These are phyloP conservation scores for Sinocyclocheilus rhinocerous DNA, from an alignment of 2,113 vertebrate species.

Conservation along the genomic window DNA sequence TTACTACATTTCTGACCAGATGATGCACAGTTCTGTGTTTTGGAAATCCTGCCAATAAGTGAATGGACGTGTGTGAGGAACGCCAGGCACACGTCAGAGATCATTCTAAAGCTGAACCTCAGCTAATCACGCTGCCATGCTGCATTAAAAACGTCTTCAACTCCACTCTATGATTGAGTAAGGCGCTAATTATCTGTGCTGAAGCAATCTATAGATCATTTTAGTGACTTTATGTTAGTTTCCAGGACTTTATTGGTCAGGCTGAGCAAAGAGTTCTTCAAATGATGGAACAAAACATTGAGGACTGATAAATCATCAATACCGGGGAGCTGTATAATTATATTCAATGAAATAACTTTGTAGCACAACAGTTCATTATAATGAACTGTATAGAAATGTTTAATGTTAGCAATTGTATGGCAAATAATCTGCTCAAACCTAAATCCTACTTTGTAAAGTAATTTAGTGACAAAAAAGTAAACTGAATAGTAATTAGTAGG, in stretches of 20 bases:
- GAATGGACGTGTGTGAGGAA: constrained; percentile 29
- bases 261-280: not conserved
- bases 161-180: not conserved
- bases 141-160: constrained; percentile 28
- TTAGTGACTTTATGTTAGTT: constrained; percentile 18
- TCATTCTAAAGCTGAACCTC: constrained; percentile 26
- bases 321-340: not conserved
- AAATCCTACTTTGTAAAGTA: no score
- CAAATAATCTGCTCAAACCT: no score
- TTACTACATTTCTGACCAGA: not conserved
- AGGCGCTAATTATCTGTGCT: constrained; percentile 22
- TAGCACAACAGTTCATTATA: no score
- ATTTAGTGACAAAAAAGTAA: no score
- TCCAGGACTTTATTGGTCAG: not conserved
- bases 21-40: not conserved
- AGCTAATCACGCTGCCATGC: constrained; percentile 50
- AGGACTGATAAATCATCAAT: not conserved
- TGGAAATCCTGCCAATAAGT: constrained; percentile 1
- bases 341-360: no score
- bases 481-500: no score
- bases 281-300: not conserved
- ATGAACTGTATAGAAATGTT: no score
- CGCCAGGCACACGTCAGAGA: constrained; percentile 40
- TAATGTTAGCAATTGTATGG: no score
- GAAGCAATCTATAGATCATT: constrained; percentile 21